A percentile compares a stretch with the other conserved stretches of the same genome.
Conservation (phyloP, 1,140 invertebrate genomes). For the Ruditapes philippinarum region DNA sequence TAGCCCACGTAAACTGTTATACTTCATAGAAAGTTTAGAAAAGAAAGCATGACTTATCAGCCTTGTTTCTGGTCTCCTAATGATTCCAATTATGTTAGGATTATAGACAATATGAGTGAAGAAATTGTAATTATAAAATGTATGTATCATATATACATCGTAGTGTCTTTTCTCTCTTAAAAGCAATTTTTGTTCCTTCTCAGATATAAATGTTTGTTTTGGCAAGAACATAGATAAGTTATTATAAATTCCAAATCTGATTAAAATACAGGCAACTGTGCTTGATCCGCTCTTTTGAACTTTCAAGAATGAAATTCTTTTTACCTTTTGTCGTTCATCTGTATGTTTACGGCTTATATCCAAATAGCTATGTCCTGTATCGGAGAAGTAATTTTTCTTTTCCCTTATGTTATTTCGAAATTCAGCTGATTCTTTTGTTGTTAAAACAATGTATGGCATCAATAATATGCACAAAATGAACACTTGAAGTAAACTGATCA, state of each 20-base stretch:
- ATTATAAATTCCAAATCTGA: not conserved
- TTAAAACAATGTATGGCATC: too few relatives aligned
- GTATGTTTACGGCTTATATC: too few relatives aligned
- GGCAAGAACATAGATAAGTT: not conserved
- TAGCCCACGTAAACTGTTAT: not conserved
- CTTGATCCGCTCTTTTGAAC: not conserved
- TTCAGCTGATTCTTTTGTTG: too few relatives aligned
- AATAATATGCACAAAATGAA: too few relatives aligned
- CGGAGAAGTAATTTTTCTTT: too few relatives aligned
- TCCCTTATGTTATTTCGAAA: too few relatives aligned
- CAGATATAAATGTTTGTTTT: not conserved
- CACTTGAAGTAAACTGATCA: too few relatives aligned
- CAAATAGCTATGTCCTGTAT: too few relatives aligned
- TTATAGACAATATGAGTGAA: not conserved
- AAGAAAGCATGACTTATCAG: slow-evolving; percentile 1
- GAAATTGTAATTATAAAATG: not conserved
- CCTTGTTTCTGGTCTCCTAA: not conserved
- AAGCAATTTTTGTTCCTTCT: not conserved
- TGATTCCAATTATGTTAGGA: not conserved
- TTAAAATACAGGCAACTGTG: not conserved
- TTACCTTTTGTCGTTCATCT: not conserved
- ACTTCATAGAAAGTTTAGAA: not conserved
- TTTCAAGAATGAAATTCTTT: not conserved
- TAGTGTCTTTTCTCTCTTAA: not conserved
- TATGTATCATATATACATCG: not conserved